Base-by-base conservation (phyloP, 1,140 invertebrate genomes). In the Apocrypta bakeri region DNA sequence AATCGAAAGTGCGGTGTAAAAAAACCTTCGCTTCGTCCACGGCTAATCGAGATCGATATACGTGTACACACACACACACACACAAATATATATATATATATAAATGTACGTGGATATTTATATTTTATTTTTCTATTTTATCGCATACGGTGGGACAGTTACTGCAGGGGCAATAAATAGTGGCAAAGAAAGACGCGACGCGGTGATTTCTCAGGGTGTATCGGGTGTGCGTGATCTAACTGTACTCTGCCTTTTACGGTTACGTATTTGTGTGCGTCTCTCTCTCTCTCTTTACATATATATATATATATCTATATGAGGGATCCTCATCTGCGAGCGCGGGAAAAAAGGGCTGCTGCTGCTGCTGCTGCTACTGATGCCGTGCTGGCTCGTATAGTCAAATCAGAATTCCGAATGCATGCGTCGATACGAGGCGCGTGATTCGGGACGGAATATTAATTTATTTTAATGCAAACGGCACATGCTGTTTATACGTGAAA, bases 381-480 rank as follows among this genome's bases (percentile, higher is more conserved):
- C 9, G 33, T 37, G 33, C 33, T 9, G 42, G 11, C 42, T 1
- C 42, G 42, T 4, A 42, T 17, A 4, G 42, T 12, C 42, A 48
- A 48, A 48, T 48, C 42, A 17, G 42, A 48, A 48, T 48, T 48
- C 21, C 14, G 42, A 56, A 56, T 56, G 8, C 4, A 21, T 37
- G 33, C 9, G 33, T 37, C 3, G 2, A 9, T 37, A 9, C 33
- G 33, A 37, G 33, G 11, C 4, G 42, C 11, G 42, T 1, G 11
- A 42, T n/a, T n/a, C n/a, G n/a, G 24, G 8, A 25, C 24, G 63
- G 63, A 66, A 66, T 66, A 66, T 66, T 66, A 29, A 66, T 66
- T 25, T 66, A 66, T 66, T 66, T 66, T 29, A 66, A 66, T 66
- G 12, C 63, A 85, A 84, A n/a, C 48, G 42, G 48, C 48, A n/a